These are phyloP conservation scores for Leptinotarsa tumamoca DNA, from an alignment of 2,888 invertebrate genomes.

Conservation along the genomic window DNA sequence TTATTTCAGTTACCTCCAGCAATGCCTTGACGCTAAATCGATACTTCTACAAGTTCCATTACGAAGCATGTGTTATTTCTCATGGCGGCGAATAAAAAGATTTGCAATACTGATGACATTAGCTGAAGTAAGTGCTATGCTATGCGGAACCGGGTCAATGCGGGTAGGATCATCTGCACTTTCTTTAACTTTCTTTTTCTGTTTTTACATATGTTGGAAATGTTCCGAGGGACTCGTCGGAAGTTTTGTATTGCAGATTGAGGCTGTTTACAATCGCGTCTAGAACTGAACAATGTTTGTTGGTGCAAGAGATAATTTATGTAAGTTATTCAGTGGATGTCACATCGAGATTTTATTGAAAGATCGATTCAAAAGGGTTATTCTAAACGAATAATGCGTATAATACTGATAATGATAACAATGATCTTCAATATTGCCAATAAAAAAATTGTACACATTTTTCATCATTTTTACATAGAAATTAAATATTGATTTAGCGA, in stretches of 20 bases:
- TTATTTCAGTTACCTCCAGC: not conserved
- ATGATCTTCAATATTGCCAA: no score
- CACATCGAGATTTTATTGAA: no score
- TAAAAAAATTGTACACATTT: no score
- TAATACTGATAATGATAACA: no score
- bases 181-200: not conserved
- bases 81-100: constrained; percentile 20
- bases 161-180: constrained; percentile 19
- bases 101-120: constrained; percentile 19
- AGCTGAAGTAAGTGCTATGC: constrained; percentile 12
- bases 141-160: constrained; percentile 14
- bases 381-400: no score
- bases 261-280: not conserved
- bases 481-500: no score
- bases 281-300: no score
- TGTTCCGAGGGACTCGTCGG: not conserved
- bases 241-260: constrained; percentile 3
- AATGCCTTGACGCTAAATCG: constrained; percentile 1
- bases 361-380: no score
- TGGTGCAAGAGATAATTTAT: no score
- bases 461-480: no score
- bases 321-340: no score
- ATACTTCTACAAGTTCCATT: constrained; percentile 20
- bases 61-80: constrained; percentile 24
- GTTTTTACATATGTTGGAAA: not conserved